These are phyloP conservation scores for Cuculus canorus DNA, from an alignment of 2,797 vertebrate species.

Conservation along the genomic window DNA sequence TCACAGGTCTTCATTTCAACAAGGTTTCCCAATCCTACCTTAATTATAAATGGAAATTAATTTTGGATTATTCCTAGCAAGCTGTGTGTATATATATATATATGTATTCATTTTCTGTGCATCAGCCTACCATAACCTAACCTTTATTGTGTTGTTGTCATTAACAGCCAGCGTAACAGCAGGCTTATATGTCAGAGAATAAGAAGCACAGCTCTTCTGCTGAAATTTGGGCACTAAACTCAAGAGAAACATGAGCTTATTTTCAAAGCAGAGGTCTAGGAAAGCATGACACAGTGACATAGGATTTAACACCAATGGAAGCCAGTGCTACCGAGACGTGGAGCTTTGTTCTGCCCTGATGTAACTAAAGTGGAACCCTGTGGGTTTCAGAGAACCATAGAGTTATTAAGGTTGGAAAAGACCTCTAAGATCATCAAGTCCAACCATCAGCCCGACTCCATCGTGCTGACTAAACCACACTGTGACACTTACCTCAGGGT, in stretches of 20 bases:
- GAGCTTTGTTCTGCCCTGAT: background rate
- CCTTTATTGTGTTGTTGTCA: background rate
- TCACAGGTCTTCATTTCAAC: background rate
- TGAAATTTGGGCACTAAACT: background rate
- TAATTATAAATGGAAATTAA: conserved; percentile 26
- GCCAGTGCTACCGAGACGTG: no score
- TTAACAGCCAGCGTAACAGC: background rate
- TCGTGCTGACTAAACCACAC: no score
- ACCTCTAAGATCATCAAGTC: no score
- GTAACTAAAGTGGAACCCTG: background rate
- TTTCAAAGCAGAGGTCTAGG: background rate
- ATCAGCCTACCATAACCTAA: background rate
- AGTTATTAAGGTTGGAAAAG: no score
- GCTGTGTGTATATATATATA: background rate
- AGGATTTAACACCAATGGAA: background rate
- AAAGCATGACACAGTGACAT: background rate
- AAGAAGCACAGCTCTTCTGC: background rate
- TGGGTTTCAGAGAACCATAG: background rate
- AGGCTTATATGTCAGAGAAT: background rate
- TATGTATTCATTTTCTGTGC: background rate
- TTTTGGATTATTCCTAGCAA: background rate
- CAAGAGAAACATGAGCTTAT: background rate
- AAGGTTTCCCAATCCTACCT: background rate
- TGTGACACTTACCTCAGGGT: background rate
- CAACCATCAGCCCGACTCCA: no score